Evolutionary conservation across 2,888 invertebrate species (phyloP), one percentile per base, ranked within the genome.

Genomic region (Phyllotreta cruciferae): DNA sequence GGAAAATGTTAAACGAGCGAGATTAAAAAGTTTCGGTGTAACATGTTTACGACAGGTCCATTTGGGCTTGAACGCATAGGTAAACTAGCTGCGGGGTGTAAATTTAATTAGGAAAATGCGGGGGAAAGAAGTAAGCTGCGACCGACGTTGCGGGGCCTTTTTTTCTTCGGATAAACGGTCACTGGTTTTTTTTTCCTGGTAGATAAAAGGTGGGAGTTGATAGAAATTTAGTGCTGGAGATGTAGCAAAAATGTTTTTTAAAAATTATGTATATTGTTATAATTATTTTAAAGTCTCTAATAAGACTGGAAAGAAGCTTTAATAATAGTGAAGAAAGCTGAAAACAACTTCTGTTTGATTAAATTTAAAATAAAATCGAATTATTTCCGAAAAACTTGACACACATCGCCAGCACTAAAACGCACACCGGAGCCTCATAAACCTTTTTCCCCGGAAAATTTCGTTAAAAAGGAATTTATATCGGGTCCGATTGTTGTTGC

Each of bases 101-200:
- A 56, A 56, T 44, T 56, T 56, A 56, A 56, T 56, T 56, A 56
- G 36, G 36, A 11, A 39, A 41, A 42, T 55, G 42, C 42, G 11
- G 9, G 13, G 39, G 9, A 14, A 13, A 6, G 13, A 36, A 9
- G 4, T 6, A 9, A 24, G 2, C 24, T 1, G 24, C 24, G 24
- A 24, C 24, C 24, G 24, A 24, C 24, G 24, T 24, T 24, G 24
- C 24, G 24, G 24, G 24, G 24, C 1, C 24, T 24, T 24, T 24
- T 24, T 24, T 4, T 24, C 24, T 1, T 24, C 24, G 24, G 24
- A 4, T 3, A 24, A 24, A 24, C 24, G 24, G 24, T 24, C 24
- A 4, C 4, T 3, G 24, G 4, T 24, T 24, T 24, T 24, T 24
- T 24, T 24, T 24, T 47, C n/a, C 9, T 8, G 8, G 6, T 13